Evolutionary conservation across 2,797 vertebrate species (phyloP).

Genomic region (Odontamblyopus lacepedii): DNA sequence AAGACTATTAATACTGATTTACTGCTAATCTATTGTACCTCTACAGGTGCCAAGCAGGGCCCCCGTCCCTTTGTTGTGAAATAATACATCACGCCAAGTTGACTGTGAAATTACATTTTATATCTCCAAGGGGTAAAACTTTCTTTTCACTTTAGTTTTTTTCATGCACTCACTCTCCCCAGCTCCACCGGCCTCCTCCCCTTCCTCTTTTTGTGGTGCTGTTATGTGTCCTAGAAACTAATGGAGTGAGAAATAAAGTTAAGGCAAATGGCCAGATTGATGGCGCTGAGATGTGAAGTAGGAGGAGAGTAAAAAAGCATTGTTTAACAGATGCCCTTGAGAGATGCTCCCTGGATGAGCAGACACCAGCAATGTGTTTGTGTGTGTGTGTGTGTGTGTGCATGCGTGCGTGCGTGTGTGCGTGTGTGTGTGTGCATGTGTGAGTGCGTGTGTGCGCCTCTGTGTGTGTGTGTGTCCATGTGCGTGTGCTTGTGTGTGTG

Average conservation of each 20-base stretch:
- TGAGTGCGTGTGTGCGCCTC: not conserved
- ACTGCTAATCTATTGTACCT: slow-evolving; percentile 51
- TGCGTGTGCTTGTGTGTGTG: too few relatives aligned
- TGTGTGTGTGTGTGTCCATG: not conserved
- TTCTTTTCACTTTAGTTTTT: slow-evolving; percentile 52
- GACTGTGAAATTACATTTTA: slow-evolving; percentile 84
- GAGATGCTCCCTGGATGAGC: slow-evolving; percentile 29
- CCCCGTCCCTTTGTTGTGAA: slow-evolving; percentile 69
- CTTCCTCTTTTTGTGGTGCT: slow-evolving; percentile 26
- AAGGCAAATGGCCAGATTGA: slow-evolving; percentile 75
- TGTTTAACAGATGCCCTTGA: slow-evolving; percentile 73
- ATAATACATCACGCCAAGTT: slow-evolving; percentile 80
- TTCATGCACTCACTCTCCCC: not conserved
- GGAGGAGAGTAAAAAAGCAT: slow-evolving; percentile 45
- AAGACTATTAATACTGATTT: slow-evolving; percentile 36
- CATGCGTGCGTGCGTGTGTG: not conserved
- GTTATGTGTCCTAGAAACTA: slow-evolving; percentile 73
- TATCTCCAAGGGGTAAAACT: slow-evolving; percentile 73
- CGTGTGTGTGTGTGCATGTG: not conserved
- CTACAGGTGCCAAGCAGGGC: slow-evolving; percentile 61
- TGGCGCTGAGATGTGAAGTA: slow-evolving; percentile 60
- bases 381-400: not conserved
- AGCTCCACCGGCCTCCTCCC: not conserved
- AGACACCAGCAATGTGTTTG: not conserved
- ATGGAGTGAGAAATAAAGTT: slow-evolving; percentile 80